Base-by-base conservation (phyloP, 2,888 invertebrate species). In the Linhomoeus sp. region DNA sequence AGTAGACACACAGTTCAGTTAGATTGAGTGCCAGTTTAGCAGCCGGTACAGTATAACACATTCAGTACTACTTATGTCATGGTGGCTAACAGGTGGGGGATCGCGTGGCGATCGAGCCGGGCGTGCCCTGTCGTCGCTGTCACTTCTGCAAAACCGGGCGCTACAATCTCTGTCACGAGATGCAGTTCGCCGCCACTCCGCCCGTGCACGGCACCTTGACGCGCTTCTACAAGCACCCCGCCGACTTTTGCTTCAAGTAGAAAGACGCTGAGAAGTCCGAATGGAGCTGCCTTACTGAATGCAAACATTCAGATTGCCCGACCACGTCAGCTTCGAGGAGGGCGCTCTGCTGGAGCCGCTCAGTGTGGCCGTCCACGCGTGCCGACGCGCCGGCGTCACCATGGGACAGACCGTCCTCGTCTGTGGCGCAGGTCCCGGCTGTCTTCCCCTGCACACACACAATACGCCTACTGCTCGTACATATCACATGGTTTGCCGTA, bases 151-250 rank as follows among this genome's bases (percentile, higher is more conserved):
- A 84, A 69, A 72, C 70, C 49, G 92, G 92, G 38, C 73, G 76
- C 49, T 94, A 94, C 70, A 86, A 94, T 69, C 73, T 92, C 40
- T 94, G 94, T 56, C 73, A 75, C 0, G 81, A 82, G 46, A 79
- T 92, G 67, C 62, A 72, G 46, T 92, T 90, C 71, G 85, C 85
- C 67, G 90, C 90, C n/a, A 90, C 90, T 1, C 92, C 92, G 1
- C 92, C 92, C 0, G 70, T 75, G 46, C 77, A 94, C 71, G 94
- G 94, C 46, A 87, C 81, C 66, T 73, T 94, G 25, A 75, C 77
- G 42, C 74, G 81, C 58, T 90, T 76, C 67, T 88, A 85, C 68
- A 78, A 78, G 39, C 92, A 92, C 62, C 80, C 84, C 48, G 71
- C 71, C 12, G 70, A 71, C 53, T 72, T 71, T 56, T 72, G 72